These are phyloP conservation scores for Phytoseiulus persimilis DNA, from an alignment of 2,888 invertebrate genomes.

Conservation along the genomic window DNA sequence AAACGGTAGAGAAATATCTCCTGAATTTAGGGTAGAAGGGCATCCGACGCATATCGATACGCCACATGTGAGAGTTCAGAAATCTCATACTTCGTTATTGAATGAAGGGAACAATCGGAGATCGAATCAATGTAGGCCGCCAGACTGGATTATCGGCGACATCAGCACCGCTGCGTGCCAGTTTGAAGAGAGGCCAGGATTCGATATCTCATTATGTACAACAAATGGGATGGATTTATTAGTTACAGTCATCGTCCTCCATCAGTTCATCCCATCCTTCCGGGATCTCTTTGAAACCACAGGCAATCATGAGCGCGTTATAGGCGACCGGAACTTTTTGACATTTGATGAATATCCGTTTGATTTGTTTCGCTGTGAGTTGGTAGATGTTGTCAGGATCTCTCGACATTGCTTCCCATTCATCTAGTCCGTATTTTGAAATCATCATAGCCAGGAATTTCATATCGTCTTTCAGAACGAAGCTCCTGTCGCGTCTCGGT, in stretches of 20 bases:
- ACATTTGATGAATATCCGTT: constrained; percentile 16
- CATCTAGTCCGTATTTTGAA: constrained; percentile 8
- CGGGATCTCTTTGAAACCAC: constrained; percentile 6
- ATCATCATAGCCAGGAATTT: constrained; percentile 29
- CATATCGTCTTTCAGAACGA: constrained; percentile 15
- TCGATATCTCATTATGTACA: not conserved
- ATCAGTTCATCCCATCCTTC: not conserved
- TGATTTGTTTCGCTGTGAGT: constrained; percentile 16
- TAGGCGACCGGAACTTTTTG: constrained; percentile 16
- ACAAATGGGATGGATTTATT: not conserved
- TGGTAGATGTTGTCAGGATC: constrained; percentile 18
- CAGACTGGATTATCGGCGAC: no score
- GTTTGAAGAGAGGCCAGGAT: not conserved
- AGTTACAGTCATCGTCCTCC: not conserved
- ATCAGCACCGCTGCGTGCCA: no score
- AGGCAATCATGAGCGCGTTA: constrained; percentile 19
- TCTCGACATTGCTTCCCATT: constrained; percentile 13
- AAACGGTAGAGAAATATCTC: not conserved
- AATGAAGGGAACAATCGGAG: not conserved
- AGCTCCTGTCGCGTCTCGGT: constrained; percentile 8
- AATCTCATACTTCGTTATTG: not conserved
- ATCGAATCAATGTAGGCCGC: not conserved
- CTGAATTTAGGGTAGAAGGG: not conserved
- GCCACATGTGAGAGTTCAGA: not conserved
- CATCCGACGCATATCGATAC: not conserved